phyloP scores from a whole-genome alignment of 1,140 invertebrate genomes.

The Dufourea novaeangliae region DNA sequence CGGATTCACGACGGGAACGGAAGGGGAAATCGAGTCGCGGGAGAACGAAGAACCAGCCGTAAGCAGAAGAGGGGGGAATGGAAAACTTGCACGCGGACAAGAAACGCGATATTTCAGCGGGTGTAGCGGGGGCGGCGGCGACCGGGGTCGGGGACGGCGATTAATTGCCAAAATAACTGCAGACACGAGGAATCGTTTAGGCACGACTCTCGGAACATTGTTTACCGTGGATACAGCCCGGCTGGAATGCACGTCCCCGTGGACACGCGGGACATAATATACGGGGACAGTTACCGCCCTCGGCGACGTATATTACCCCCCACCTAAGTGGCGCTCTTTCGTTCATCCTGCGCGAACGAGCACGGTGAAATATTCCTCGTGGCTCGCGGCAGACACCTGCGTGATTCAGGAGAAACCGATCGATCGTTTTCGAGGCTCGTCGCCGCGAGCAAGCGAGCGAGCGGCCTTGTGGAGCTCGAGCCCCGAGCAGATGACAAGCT shows the following conservation, averaged over 20 bases:
- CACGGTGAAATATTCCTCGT: constrained; percentile 45
- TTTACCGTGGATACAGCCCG: constrained; percentile 63
- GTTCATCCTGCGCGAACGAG: constrained; percentile 37
- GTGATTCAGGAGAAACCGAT: constrained; percentile 48
- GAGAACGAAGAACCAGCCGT: neutral
- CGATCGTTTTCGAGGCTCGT: constrained; percentile 40
- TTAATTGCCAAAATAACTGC: constrained; percentile 77
- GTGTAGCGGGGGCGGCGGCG: constrained; percentile 43
- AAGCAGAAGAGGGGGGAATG: neutral
- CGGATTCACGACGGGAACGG: neutral
- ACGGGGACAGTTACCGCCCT: constrained; percentile 75
- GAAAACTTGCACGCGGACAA: constrained; percentile 1
- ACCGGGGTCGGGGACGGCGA: constrained; percentile 48
- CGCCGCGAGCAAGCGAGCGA: neutral
- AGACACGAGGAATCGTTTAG: constrained; percentile 79
- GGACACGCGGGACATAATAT: constrained; percentile 75
- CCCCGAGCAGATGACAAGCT: neutral
- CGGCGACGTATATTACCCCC: constrained; percentile 73
- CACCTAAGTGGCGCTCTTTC: constrained; percentile 68
- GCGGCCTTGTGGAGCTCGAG: neutral
- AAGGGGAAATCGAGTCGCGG: neutral
- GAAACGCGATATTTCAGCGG: constrained; percentile 39
- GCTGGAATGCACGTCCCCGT: constrained; percentile 71
- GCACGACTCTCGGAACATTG: constrained; percentile 67
- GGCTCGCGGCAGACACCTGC: constrained; percentile 28